phyloP scores from a whole-genome alignment of 2,888 invertebrate species.

The Mythimna albipuncta region DNA sequence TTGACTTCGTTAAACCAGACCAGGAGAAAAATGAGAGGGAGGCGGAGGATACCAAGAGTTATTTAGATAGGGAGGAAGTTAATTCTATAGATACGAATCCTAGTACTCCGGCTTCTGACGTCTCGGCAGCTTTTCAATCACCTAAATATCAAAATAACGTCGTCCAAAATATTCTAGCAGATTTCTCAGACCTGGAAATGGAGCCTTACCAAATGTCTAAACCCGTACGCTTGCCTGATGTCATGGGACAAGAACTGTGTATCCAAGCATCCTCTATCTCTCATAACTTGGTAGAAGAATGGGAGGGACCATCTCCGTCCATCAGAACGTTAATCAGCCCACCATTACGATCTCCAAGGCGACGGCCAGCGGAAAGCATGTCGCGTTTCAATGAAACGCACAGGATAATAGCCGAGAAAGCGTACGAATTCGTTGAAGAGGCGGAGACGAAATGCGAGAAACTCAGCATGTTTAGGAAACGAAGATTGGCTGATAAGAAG shows the following conservation, averaged over 20 bases:
- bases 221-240: conserved; percentile 85
- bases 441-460: conserved; percentile 95
- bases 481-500: conserved; percentile 97
- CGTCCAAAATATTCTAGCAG: conserved; percentile 91
- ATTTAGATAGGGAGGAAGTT: conserved; percentile 81
- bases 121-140: conserved; percentile 87
- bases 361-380: conserved; percentile 88
- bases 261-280: conserved; percentile 87
- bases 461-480: conserved; percentile 95
- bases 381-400: conserved; percentile 89
- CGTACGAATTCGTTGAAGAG: conserved; percentile 96
- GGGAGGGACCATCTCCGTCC: conserved; percentile 89
- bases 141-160: conserved; percentile 89
- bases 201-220: conserved; percentile 86
- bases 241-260: conserved; percentile 87
- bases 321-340: conserved; percentile 88
- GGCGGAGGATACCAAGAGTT: conserved; percentile 79
- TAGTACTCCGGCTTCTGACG: conserved; percentile 82
- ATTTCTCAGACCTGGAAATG: conserved; percentile 91
- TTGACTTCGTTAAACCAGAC: conserved; percentile 89
- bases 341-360: conserved; percentile 84
- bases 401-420: conserved; percentile 92
- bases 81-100: conserved; percentile 82
- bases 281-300: conserved; percentile 87
- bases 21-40: conserved; percentile 75